Evolutionary conservation across 2,888 invertebrate species (phyloP), one percentile per base, ranked within the genome.

Genomic region (Lysandra coridon): DNA sequence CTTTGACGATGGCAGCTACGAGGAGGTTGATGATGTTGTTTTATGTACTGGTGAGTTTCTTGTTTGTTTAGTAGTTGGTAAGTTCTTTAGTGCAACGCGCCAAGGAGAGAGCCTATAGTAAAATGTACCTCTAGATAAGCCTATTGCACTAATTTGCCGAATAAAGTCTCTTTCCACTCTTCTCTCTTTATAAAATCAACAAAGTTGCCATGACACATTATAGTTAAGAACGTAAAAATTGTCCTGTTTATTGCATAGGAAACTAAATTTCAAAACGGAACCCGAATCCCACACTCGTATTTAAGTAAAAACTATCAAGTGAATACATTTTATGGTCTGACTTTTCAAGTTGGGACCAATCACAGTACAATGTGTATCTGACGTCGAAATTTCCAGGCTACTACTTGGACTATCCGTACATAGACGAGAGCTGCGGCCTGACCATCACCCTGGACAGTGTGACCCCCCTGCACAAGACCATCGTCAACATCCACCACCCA

Each of bases 401-500:
- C 86, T 89, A 95, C 81, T 97, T 96, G 88, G 92, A 93, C 83
- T 97, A 96, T 84, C 97, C 97, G 2, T 98, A 98, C 88, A 88
- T 98, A 80, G 95, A 96, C 81, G 91, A 95, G 49, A 95, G 95
- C 0, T 96, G 97, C 84, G 95, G 95, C 0, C 91, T 97, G 78
- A 89, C 85, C 0, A 89, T 97, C 0, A 90, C 95, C 12, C 93
- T 84, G 92, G 96, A 84, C 90, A 96, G 85, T 80, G 95, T 98
- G 49, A 91, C 92, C 23, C 97, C 97, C 0, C 91, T 98, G 3
- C 97, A 97, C 91, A 96, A 96, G 84, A 97, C 98, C 86, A 92
- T 97, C 86, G 95, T 98, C 79, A 97, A 98, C 88, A 96, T 97
- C 75, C 94, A 96, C 79, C 95, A 96, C 84, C 97, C 97, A 0